Base-by-base conservation (phyloP, 2,113 vertebrate genomes). In the Pogonocichla stellata region DNA sequence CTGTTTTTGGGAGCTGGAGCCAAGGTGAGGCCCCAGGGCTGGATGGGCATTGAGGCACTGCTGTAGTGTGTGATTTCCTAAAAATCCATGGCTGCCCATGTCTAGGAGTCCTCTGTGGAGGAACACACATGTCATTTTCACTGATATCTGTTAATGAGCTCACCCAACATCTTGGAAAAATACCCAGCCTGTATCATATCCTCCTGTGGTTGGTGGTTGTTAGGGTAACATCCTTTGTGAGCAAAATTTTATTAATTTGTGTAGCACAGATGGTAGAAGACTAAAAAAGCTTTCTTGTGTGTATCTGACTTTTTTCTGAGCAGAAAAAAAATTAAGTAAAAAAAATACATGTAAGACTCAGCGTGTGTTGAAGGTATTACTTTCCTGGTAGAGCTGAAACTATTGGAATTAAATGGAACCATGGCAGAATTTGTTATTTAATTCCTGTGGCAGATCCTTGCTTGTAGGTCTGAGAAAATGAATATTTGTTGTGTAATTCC, bases 161-260 rank as follows among this genome's bases (percentile, higher is more conserved):
- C 88, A 43, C 62, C 25, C 38, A 26, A 10, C 0, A 0, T 18
- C 40, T 73, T 56, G 69, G 53, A 45, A 54, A 74, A 72, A 43
- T 5, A 73, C 2, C 81, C 74, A 70, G 88, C 13, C 56, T 70
- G 4, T 23, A 3, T 36, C 29, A 17, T 34, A 34, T 53, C 62
- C 82, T 64, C 2, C 92, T 89, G 60, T 48, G 40, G 25, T 62
- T 38, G 75, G 6, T 78, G 95, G 85, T 88, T 80, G 91, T 93
- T 92, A 95, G 92, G 91, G 86, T 70, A 88, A 92, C 72, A 4
- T 56, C 70, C 67, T 88, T 57, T 58, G 38, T 29, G 64, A 93
- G 88, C 82, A 47, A 40, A 75, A 72, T 48, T 62, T 54, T 70
- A 80, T 77, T 94, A 61, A 40, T 73, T 83, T 65, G 33, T 92